Evolutionary conservation across 2,113 vertebrate species (phyloP).

Genomic region (Scortum barcoo): DNA sequence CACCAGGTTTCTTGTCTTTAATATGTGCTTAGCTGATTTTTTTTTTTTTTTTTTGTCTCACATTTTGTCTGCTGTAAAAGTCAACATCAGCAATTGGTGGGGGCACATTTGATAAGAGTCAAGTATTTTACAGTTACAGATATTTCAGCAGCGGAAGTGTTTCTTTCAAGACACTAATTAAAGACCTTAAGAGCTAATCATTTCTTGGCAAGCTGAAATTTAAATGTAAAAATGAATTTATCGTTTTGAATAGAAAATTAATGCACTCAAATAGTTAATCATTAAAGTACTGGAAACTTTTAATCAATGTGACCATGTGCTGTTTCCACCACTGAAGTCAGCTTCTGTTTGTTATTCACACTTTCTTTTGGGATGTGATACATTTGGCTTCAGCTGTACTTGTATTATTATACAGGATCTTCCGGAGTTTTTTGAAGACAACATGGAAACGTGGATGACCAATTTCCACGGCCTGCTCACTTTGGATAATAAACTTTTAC

Average conservation of each 20-base stretch:
- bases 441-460: slow-evolving; percentile 99
- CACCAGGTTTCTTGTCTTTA: too few relatives aligned
- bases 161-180: not conserved
- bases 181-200: not conserved
- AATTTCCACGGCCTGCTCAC: slow-evolving; percentile 97
- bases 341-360: not conserved
- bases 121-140: not conserved
- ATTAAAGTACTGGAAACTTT: too few relatives aligned
- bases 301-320: too few relatives aligned
- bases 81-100: not conserved
- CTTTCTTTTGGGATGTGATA: not conserved
- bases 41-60: not conserved
- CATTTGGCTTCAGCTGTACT: not conserved
- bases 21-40: not conserved
- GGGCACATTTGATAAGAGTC: not conserved
- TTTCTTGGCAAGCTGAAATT: not conserved
- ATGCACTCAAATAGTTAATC: not conserved
- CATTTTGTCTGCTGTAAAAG: not conserved
- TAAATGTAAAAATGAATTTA: too few relatives aligned
- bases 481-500: slow-evolving; percentile 97
- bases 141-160: not conserved
- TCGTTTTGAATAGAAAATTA: not conserved
- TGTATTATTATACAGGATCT: slow-evolving; percentile 88
- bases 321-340: not conserved
- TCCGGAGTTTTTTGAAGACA: slow-evolving; percentile 99